Evolutionary conservation across 2,113 vertebrate genomes (phyloP), one percentile per base, ranked within the genome.

Genomic region (Istiophorus platypterus): DNA sequence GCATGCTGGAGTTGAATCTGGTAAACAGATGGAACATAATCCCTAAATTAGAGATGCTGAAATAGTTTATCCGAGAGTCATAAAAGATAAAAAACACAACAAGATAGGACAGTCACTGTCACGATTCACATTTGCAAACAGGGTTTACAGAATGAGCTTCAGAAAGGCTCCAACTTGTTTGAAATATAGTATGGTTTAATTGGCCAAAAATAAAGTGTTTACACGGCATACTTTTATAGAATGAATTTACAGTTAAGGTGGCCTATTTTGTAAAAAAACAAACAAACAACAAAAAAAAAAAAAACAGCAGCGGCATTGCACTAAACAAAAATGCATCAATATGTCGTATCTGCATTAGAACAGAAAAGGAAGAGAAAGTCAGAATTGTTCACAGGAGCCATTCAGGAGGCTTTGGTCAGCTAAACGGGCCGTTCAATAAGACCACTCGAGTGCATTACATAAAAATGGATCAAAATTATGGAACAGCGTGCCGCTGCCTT

Each of bases 1-100:
- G 97, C 94, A 99, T 96, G 93, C 85, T 97, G 89, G 95, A 74
- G 8, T 99, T 99, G 92, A 98, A 99, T 92, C 98, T 99, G 80
- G 45, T 70, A 72, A 51, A 47, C 1, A 85, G 84, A 59, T 13
- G 34, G 37, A 81, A 71, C 10, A 76, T 4, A 76, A 88, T 42
- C 52, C 22, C 13, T 17, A 41, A 80, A 76, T 90, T 76, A 78
- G 26, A 81, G 26, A 45, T 10, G 7, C 59, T 49, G 18, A 77
- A 63, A 49, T 17, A 20, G 69, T 58, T 88, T 27, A 49, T 7
- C 18, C 20, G 17, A 12, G n/a, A 82, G 57, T 64, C 58, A 27
- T 52, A 56, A 34, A 22, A 6, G 4, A 6, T 27, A 9, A 31
- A 17, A 51, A n/a, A 63, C 0, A 65, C n/a, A 77, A 72, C 18